phyloP scores from a whole-genome alignment of 2,888 invertebrate species.

The Drosophila vallismaia region DNA sequence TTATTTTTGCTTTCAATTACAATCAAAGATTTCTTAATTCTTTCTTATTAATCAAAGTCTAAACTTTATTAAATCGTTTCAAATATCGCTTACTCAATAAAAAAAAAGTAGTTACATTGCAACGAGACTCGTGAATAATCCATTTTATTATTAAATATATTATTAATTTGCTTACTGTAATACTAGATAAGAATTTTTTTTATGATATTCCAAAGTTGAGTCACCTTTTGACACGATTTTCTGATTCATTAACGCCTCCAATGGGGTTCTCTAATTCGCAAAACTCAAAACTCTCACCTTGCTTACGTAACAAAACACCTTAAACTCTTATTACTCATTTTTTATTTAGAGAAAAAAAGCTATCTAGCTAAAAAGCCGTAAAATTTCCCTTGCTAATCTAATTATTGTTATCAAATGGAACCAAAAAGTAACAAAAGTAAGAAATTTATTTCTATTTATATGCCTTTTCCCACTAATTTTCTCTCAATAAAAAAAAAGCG shows the following conservation, averaged over 20 bases:
- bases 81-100: not conserved
- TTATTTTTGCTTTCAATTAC: no score
- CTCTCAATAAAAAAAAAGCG: conserved; percentile 1
- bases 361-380: not conserved
- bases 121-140: not conserved
- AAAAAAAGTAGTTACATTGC: no score
- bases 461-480: conserved; percentile 15
- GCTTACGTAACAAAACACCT: conserved; percentile 35
- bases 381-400: conserved; percentile 48
- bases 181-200: no score
- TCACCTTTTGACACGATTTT: conserved; percentile 37
- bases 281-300: conserved; percentile 34
- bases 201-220: no score
- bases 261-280: conserved; percentile 31
- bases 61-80: no score
- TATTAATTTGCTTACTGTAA: not conserved
- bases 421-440: conserved; percentile 6
- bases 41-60: no score
- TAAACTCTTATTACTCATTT: conserved; percentile 58
- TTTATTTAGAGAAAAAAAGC: conserved; percentile 2
- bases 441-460: conserved; percentile 11
- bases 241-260: conserved; percentile 54
- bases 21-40: no score
- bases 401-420: conserved; percentile 55
- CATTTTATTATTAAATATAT: no score